phyloP scores from a whole-genome alignment of 1,140 invertebrate genomes.

The Dendrolimus kikuchii region DNA sequence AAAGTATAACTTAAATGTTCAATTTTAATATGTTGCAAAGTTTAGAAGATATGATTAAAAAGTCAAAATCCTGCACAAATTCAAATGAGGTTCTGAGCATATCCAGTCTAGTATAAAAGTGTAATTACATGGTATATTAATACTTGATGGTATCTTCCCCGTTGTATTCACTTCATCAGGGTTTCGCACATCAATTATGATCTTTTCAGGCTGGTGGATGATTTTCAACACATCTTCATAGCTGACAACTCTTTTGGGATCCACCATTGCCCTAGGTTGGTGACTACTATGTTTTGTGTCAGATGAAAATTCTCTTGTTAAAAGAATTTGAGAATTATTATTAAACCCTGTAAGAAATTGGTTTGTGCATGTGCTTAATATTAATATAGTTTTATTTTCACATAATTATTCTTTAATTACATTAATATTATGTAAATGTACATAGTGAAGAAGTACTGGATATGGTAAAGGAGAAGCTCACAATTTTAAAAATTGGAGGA shows the following conservation, averaged over 20 bases:
- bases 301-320: slow-evolving; percentile 2
- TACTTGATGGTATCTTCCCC: slow-evolving; percentile 78
- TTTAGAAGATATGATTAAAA: too few species aligned
- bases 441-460: too few species aligned
- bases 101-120: not conserved
- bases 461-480: too few species aligned
- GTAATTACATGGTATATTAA: slow-evolving; percentile 79
- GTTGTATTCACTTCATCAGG: slow-evolving; percentile 76
- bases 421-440: too few species aligned
- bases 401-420: too few species aligned
- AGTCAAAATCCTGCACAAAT: not conserved
- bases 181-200: slow-evolving; percentile 80
- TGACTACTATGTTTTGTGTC: not conserved
- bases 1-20: too few species aligned
- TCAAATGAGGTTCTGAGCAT: not conserved
- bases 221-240: slow-evolving; percentile 55
- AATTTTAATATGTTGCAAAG: too few species aligned
- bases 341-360: too few species aligned
- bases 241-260: slow-evolving; percentile 39
- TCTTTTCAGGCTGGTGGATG: slow-evolving; percentile 47
- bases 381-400: too few species aligned
- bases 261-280: slow-evolving; percentile 23
- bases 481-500: too few species aligned
- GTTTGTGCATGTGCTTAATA: too few species aligned
- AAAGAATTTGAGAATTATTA: too few species aligned